Evolutionary conservation across 2,797 vertebrate species (phyloP).

Genomic region (Phrynocephalus vlangalii): DNA sequence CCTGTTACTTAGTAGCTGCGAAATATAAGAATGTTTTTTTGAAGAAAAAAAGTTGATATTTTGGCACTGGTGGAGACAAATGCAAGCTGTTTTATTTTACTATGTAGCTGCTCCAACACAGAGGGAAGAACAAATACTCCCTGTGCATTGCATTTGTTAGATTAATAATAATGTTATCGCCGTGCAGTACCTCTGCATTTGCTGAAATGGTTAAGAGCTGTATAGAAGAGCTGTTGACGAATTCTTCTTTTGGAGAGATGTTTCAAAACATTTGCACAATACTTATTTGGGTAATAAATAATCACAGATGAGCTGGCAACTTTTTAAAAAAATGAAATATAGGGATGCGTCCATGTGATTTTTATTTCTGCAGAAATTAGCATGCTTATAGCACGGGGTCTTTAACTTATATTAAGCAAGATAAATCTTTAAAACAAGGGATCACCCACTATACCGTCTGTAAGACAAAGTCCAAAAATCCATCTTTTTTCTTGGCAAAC

Average conservation of each 20-base stretch:
- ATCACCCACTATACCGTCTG: too few species aligned
- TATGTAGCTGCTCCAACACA: constrained; percentile 40
- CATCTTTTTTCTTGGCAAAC: too few species aligned
- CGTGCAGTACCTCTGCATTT: background rate
- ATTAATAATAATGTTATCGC: constrained; percentile 33
- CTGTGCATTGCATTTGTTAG: constrained; percentile 45
- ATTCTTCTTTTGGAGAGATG: constrained; percentile 44
- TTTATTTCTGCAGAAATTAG: constrained; percentile 65
- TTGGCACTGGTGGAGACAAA: constrained; percentile 47
- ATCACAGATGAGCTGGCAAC: constrained; percentile 51
- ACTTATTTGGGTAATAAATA: background rate
- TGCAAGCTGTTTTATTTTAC: constrained; percentile 49
- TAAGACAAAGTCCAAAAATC: too few species aligned
- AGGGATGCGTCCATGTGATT: constrained; percentile 50
- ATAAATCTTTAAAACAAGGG: background rate
- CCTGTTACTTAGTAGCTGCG: constrained; percentile 27
- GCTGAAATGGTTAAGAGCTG: background rate
- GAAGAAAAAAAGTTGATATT: constrained; percentile 3
- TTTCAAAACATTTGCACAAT: constrained; percentile 34
- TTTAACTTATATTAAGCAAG: background rate
- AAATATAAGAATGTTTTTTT: constrained; percentile 24
- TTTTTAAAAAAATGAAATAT: constrained; percentile 64
- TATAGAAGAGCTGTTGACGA: background rate
- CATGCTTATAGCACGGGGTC: background rate
- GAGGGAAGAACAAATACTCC: constrained; percentile 58